A percentile compares a stretch with the other conserved stretches of the same genome.
phyloP scores from a whole-genome alignment of 1,140 invertebrate genomes.

The Akabosia matsudoensis region DNA sequence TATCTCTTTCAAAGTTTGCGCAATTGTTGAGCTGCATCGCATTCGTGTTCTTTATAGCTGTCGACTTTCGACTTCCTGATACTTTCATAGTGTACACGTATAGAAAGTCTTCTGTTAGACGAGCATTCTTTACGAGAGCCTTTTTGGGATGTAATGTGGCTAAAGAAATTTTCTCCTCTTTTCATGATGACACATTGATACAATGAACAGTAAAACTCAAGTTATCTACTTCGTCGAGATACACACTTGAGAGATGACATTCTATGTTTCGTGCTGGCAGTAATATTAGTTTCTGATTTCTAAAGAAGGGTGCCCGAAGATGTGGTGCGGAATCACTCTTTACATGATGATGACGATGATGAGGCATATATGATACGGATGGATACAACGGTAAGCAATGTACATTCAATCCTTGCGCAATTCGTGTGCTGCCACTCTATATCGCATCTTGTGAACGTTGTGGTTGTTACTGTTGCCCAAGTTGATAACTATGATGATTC shows the following conservation, averaged over 20 bases:
- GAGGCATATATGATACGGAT: slow-evolving; percentile 11
- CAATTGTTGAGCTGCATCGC: background rate
- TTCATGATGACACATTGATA: background rate
- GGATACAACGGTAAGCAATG: slow-evolving; percentile 5
- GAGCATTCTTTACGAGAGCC: background rate
- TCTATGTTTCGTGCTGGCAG: background rate
- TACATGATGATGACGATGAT: slow-evolving; percentile 19
- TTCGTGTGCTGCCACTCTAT: background rate
- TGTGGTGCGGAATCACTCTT: background rate
- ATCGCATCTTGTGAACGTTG: background rate
- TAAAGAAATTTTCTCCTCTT: background rate
- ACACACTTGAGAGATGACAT: too few relatives aligned
- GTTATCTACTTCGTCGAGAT: too few relatives aligned
- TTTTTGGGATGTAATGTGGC: background rate
- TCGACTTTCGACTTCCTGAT: background rate
- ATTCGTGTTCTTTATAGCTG: background rate
- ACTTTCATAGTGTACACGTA: background rate
- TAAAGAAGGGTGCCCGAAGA: background rate
- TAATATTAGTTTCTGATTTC: background rate
- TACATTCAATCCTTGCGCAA: slow-evolving; percentile 10
- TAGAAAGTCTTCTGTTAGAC: background rate
- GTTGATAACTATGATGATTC: slow-evolving; percentile 1
- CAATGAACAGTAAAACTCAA: background rate
- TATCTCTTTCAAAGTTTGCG: background rate
- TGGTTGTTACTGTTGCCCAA: slow-evolving; percentile 1